Evolutionary conservation across 2,888 invertebrate species (phyloP).

Genomic region (Erebia palarica): DNA sequence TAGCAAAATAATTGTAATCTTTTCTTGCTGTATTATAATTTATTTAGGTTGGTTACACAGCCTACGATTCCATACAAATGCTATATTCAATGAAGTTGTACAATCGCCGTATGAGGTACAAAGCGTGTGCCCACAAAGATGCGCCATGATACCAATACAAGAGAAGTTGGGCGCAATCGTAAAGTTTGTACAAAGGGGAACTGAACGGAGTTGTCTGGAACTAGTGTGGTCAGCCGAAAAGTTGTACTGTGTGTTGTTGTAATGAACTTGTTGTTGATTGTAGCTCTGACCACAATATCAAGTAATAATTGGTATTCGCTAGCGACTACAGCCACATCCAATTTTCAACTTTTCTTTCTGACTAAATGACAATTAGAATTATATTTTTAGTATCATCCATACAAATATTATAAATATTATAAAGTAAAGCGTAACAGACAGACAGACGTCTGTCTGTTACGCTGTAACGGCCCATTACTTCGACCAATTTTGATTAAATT

Average conservation of each 20-base stretch:
- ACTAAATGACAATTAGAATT: not conserved
- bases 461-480: too few species aligned
- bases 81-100: conserved; percentile 30
- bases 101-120: conserved; percentile 25
- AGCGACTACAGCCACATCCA: not conserved
- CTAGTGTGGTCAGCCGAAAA: conserved; percentile 16
- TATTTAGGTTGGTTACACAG: not conserved
- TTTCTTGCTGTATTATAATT: not conserved
- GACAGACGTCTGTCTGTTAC: too few species aligned
- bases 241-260: conserved; percentile 4
- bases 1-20: too few species aligned
- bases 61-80: conserved; percentile 5
- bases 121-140: conserved; percentile 22
- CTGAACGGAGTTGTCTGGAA: not conserved
- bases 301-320: not conserved
- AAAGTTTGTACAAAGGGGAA: conserved; percentile 10
- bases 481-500: too few species aligned
- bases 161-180: conserved; percentile 3
- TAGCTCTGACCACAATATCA: not conserved
- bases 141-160: conserved; percentile 3
- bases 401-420: too few species aligned
- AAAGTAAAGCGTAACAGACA: too few species aligned
- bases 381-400: too few species aligned
- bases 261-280: not conserved
- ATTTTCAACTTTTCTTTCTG: not conserved